A percentile compares a stretch with the other conserved stretches of the same genome.
Evolutionary conservation across 2,888 invertebrate species (phyloP).

Genomic region (Tridacna gigas): DNA sequence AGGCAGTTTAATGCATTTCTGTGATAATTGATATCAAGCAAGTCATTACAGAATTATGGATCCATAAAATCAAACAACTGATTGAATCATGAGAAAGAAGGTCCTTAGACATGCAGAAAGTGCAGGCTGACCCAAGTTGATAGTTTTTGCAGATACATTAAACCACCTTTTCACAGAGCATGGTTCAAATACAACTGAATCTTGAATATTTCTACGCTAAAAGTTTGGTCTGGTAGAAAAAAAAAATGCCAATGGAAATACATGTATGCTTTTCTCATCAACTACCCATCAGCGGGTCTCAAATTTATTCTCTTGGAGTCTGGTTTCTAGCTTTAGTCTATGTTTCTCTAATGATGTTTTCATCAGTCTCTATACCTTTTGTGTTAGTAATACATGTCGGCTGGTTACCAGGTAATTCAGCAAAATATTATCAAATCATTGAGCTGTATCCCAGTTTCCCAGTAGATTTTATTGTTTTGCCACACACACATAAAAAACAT

Average conservation of each 20-base stretch:
- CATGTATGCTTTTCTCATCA: not conserved
- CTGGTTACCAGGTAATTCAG: conserved; percentile 14
- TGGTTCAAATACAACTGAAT: too few relatives aligned
- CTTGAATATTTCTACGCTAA: too few relatives aligned
- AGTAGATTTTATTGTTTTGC: conserved; percentile 3
- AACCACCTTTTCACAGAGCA: too few relatives aligned
- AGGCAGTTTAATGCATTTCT: too few relatives aligned
- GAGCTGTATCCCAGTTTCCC: not conserved
- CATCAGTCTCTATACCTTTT: conserved; percentile 12
- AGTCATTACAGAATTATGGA: too few relatives aligned
- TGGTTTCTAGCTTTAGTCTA: conserved; percentile 6
- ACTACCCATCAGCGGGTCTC: not conserved
- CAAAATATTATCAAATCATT: conserved; percentile 15
- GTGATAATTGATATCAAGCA: too few relatives aligned
- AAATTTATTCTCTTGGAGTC: not conserved
- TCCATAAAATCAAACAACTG: too few relatives aligned
- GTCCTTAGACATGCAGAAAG: too few relatives aligned
- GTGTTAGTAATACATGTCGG: not conserved
- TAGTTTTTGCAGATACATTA: too few relatives aligned
- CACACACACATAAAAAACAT: not conserved
- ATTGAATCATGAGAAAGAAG: too few relatives aligned
- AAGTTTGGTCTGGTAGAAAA: too few relatives aligned
- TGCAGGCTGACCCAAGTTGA: too few relatives aligned
- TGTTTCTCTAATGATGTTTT: conserved; percentile 13
- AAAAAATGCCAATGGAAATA: not conserved